A percentile compares a stretch with the other conserved stretches of the same genome.
These are phyloP conservation scores for Euthynnus affinis DNA, from an alignment of 2,797 vertebrate genomes.

Conservation along the genomic window DNA sequence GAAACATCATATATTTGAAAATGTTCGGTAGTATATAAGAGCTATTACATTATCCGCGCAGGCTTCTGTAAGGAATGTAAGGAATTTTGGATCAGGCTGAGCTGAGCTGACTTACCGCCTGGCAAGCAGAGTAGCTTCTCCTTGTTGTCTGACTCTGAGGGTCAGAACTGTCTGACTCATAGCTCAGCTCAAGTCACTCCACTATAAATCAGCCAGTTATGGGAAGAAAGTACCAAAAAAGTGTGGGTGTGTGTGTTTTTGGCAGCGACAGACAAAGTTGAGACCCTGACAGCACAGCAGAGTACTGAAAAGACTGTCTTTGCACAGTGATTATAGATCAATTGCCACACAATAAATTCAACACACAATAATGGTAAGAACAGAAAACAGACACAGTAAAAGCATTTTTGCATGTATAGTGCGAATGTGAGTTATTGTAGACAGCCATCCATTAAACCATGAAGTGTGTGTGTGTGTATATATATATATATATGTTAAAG, in stretches of 20 bases:
- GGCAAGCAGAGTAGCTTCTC: not conserved
- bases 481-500: too few species aligned
- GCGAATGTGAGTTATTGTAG: too few species aligned
- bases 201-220: conserved; percentile 52
- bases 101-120: conserved; percentile 43
- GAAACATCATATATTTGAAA: not conserved
- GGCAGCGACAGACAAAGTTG: too few species aligned
- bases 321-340: not conserved
- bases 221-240: conserved; percentile 31
- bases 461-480: too few species aligned
- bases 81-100: conserved; percentile 7
- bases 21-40: accelerated
- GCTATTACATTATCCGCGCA: not conserved
- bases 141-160: conserved; percentile 7
- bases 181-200: conserved; percentile 30
- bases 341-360: too few species aligned
- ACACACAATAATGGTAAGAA: too few species aligned
- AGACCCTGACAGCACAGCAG: too few species aligned
- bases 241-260: not conserved
- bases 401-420: too few species aligned
- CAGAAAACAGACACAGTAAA: too few species aligned
- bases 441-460: too few species aligned
- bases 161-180: conserved; percentile 36
- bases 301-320: not conserved
- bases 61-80: not conserved